Base-by-base conservation (phyloP, 2,113 vertebrate genomes). In the Toxotes chatareus region DNA sequence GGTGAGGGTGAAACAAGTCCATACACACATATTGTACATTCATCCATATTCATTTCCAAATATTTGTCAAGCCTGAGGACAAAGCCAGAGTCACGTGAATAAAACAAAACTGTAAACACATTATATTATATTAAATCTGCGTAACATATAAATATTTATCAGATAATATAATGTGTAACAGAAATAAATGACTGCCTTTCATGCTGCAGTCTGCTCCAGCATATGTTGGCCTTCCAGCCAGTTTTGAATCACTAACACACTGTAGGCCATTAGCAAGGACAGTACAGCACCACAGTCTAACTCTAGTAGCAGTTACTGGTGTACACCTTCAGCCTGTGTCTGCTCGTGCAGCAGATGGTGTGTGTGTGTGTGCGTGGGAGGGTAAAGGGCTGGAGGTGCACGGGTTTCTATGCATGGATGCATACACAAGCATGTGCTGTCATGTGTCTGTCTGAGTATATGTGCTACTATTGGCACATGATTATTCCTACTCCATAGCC, bases 1-100 rank as follows among this genome's bases (percentile, higher is more conserved):
- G 32, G 44, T 77, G 34, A 89, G 81, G 81, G 76, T 83, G 63
- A 86, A 80, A 56, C 19, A 1, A 76, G 65, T 81, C 23, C 38
- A 73, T 27, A 51, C 53, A 38, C 23, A 27, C 46, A 67, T 31
- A 51, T 65, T 46, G 38, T 46, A 65, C 38, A 63, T 42, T 21
- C 6, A 62, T 49, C 21, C 32, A 32, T 23, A 62, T 65, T 42
- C 27, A 53, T 61, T 27, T 53, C 38, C 34, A 73, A 75, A 57
- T 70, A 51, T 61, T 76, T 59, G n/a, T 49, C 14, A 59, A 32
- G 34, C 7, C 27, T 27, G 32, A 66, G 17, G 10, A 44, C 1
- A 14, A 63, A 55, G 1, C 7, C 5, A n/a, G 1, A 42, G 14
- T 69, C 1, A 0, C 7, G 42, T 23, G 23, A 73, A 67, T 38